Conservation (phyloP, 2,113 vertebrate genomes). For the Oncorhynchus tshawytscha region DNA sequence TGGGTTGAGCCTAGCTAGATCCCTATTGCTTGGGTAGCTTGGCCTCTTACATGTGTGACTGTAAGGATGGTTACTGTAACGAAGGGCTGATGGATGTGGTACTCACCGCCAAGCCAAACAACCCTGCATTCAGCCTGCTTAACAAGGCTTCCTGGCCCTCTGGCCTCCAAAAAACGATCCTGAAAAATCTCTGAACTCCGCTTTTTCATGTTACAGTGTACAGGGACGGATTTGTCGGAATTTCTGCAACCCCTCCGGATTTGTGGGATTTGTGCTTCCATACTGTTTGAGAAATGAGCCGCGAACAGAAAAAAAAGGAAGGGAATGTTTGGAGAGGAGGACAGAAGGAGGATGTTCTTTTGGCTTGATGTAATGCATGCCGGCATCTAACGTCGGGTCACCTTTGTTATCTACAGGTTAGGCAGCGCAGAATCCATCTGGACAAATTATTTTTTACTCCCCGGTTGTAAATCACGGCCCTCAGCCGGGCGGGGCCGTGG, state of each 20-base stretch:
- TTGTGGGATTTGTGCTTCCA: constrained; percentile 63
- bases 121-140: neutral
- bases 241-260: constrained; percentile 38
- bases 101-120: constrained; percentile 24
- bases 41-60: neutral
- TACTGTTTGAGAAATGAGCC: constrained; percentile 70
- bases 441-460: constrained; percentile 64
- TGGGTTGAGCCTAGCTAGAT: no score
- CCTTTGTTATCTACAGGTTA: constrained; percentile 67
- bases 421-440: constrained; percentile 72
- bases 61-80: no score
- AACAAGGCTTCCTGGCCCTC: no score
- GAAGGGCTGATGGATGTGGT: constrained; percentile 1
- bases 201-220: constrained; percentile 33
- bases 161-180: constrained; percentile 50
- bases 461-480: constrained; percentile 58
- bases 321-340: constrained; percentile 57
- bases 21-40: no score
- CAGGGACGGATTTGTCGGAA: constrained; percentile 19
- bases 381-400: constrained; percentile 67
- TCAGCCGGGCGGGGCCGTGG: neutral
- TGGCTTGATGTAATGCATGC: constrained; percentile 69
- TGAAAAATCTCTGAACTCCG: constrained; percentile 56
- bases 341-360: constrained; percentile 34
- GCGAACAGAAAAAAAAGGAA: constrained; percentile 49